phyloP scores from a whole-genome alignment of 2,797 vertebrate species.

The Borostomias antarcticus region DNA sequence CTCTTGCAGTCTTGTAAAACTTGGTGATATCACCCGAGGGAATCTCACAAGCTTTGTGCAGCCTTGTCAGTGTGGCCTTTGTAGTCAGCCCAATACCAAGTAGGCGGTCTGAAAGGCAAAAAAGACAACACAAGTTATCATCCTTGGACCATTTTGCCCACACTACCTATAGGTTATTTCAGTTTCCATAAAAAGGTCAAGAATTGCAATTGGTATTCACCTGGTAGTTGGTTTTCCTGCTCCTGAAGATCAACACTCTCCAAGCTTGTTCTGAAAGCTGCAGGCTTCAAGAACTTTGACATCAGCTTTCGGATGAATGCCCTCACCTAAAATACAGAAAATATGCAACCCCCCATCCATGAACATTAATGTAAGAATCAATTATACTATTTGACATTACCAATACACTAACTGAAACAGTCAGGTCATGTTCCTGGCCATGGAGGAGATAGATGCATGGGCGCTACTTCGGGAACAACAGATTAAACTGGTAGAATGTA shows the following conservation, averaged over 20 bases:
- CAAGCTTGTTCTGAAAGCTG: conserved; percentile 11
- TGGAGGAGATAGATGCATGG: conserved; percentile 4
- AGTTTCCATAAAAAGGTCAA: background rate
- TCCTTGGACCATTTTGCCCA: background rate
- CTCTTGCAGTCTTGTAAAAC: background rate
- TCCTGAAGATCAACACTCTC: background rate
- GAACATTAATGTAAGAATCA: background rate
- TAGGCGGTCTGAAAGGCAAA: background rate
- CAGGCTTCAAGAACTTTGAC: conserved; percentile 12
- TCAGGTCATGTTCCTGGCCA: conserved; percentile 4
- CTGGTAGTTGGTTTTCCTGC: conserved; percentile 4
- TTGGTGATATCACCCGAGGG: background rate
- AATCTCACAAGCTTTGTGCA: background rate
- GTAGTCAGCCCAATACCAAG: background rate
- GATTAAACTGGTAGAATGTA: background rate
- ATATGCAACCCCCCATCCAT: background rate
- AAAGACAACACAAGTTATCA: background rate
- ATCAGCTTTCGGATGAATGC: background rate
- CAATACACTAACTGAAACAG: background rate
- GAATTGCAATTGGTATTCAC: background rate
- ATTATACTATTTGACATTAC: background rate
- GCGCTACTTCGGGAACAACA: background rate
- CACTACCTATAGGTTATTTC: background rate
- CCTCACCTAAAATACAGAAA: background rate
- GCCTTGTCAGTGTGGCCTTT: background rate